phyloP scores from a whole-genome alignment of 2,797 vertebrate species.

The Rhinatrema bivittatum region DNA sequence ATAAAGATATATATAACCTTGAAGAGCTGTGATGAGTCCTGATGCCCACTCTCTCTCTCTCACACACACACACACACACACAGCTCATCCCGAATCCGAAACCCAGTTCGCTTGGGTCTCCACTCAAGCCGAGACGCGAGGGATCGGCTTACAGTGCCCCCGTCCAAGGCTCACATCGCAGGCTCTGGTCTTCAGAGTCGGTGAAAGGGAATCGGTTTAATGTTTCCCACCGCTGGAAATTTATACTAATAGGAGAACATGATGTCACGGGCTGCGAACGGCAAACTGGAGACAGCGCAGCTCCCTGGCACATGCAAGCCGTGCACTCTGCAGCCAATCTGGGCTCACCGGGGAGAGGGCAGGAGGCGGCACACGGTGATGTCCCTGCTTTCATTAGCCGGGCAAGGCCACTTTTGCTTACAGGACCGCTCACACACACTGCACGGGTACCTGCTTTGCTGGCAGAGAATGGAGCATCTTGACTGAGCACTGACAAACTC shows the following conservation, averaged over 20 bases:
- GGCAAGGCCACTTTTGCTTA: background rate
- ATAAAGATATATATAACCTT: too few relatives aligned
- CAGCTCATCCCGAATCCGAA: background rate
- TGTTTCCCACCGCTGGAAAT: slow-evolving; percentile 10
- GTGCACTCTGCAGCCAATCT: too few relatives aligned
- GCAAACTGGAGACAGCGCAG: slow-evolving; percentile 2
- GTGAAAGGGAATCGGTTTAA: background rate
- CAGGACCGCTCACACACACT: too few relatives aligned
- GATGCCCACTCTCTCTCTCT: too few relatives aligned
- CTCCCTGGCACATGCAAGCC: background rate
- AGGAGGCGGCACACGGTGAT: too few relatives aligned
- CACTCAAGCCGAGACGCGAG: slow-evolving; percentile 5
- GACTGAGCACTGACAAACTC: too few relatives aligned
- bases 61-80: too few relatives aligned
- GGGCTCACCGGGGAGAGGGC: too few relatives aligned
- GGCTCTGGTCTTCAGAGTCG: background rate
- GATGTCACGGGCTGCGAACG: slow-evolving; percentile 1
- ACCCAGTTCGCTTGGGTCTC: background rate
- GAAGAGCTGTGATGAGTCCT: too few relatives aligned
- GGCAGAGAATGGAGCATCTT: too few relatives aligned
- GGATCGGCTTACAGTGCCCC: slow-evolving; percentile 55
- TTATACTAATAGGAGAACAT: slow-evolving; percentile 3
- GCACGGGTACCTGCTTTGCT: too few relatives aligned
- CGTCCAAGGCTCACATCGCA: slow-evolving; percentile 39
- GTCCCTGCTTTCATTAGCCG: background rate